Base-by-base conservation (phyloP, 2,113 vertebrate species). In the Ariopsis seemanni region DNA sequence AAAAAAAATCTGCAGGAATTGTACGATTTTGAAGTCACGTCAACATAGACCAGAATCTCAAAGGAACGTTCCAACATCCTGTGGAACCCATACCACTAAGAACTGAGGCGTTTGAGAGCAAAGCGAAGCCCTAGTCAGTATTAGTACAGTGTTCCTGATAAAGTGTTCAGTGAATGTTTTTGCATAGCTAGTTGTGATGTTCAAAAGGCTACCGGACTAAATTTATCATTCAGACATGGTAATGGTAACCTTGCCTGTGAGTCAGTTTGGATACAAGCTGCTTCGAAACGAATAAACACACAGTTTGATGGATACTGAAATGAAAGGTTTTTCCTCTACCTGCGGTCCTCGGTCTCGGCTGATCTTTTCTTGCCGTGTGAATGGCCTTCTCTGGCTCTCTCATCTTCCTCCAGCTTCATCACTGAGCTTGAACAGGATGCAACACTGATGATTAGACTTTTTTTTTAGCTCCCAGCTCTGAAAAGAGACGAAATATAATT, bases 381-480 rank as follows among this genome's bases (percentile, higher is more conserved):
- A 42, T 72, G 50, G 27, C 42, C 69, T 71, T 52, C 79, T 22
- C 52, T 17, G 0, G 57, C 52, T 71, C 34, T 83, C 25, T 83
- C 84, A 34, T 82, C 53, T 14, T 74, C 58, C 14, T 65, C 58
- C 20, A 58, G 62, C 48, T 89, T 90, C 88, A 90, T 91, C 83
- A 30, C 30, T 20, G 65, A 60, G 62, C 58, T 77, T 27, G 6
- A 79, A 17, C 17, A 27, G 10, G 22, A 69, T 2, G 57, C 34
- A 27, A 14, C 1, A 18, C 34, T 42, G 34, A 75, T 34, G 27
- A 71, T 65, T 15, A 25, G 20, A 20, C 5, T 15, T 20, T 20
- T 34, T 15, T 20, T 20, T 34, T 20, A 57, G 1, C 17, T 72
- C 6, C 55, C 17, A 67, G 15, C 30, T 85, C 15, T 85, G 20